Base-by-base conservation (phyloP, 1,140 invertebrate genomes). In the Muscidifurax raptorellus region DNA sequence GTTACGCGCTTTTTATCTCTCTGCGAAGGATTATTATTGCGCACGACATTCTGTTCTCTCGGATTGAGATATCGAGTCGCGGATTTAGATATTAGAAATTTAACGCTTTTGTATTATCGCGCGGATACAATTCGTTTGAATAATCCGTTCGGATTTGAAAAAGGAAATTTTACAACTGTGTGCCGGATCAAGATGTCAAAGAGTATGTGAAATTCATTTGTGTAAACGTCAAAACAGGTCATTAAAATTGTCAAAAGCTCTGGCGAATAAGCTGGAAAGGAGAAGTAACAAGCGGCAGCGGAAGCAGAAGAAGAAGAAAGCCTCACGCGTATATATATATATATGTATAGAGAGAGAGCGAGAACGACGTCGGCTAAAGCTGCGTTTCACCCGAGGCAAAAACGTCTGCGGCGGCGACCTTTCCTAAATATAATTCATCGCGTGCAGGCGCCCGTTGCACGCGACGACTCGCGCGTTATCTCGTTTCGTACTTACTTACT, bases 351-450 rank as follows among this genome's bases (percentile, higher is more conserved):
- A n/a, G 36, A 84, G 36, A 64, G 40, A 18, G 74, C 64, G 76
- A 72, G 80, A n/a, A n/a, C n/a, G n/a, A n/a, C n/a, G n/a, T 80
- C 72, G 71, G 28, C 28, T 71, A 74, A 82, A 59, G 25, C 30
- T 18, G 69, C 66, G 47, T 67, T 66, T 82, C 71, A 47, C 32
- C 84, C 82, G 69, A 67, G 71, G 80, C 66, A 69, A 59, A 79
- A 79, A 80, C 85, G 44, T 78, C 83, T 86, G 66, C 52, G 71
- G 71, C 47, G 40, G 71, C 52, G 64, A 64, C 81, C 72, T 83
- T 83, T 83, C 81, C 81, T 69, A 83, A 83, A 83, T 83, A 83
- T 77, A 83, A 83, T 83, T 83, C 81, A 77, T 83, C 81, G 81
- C 81, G 81, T 77, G 81, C 72, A 40, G 36, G 15, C 76, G 74